Evolutionary conservation across 1,140 invertebrate genomes (phyloP).

Genomic region (Schlechtendalia chinensis): DNA sequence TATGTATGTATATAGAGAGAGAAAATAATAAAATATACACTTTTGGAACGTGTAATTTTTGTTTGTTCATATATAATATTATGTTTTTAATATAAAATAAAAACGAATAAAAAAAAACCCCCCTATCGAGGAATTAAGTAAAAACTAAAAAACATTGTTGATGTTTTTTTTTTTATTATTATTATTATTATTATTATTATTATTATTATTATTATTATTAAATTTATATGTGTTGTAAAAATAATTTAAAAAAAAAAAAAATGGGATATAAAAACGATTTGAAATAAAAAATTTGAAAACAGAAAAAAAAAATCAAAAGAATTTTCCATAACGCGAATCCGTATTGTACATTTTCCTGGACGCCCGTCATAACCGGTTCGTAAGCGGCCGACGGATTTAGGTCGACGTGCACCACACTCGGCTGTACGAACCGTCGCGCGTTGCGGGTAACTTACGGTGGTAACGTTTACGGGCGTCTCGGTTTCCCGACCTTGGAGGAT

Average conservation of each 20-base stretch:
- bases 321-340: not conserved
- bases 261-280: constrained; percentile 47
- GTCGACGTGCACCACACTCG: no score
- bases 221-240: constrained; percentile 50
- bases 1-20: constrained; percentile 17
- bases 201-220: constrained; percentile 24
- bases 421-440: no score
- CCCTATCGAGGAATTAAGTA: constrained; percentile 45
- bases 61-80: constrained; percentile 48
- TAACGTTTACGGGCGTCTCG: no score
- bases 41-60: constrained; percentile 48
- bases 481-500: no score
- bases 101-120: constrained; percentile 33
- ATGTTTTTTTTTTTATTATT: constrained; percentile 45
- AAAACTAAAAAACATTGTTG: constrained; percentile 41
- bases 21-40: constrained; percentile 43
- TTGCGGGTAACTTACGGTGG: no score
- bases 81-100: constrained; percentile 47
- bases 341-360: no score
- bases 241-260: no score
- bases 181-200: constrained; percentile 30
- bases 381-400: no score
- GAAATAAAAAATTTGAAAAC: constrained; percentile 47
- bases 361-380: no score
- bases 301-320: constrained; percentile 19